Conservation (phyloP, 2,113 vertebrate genomes). For the Anas platyrhynchos region DNA sequence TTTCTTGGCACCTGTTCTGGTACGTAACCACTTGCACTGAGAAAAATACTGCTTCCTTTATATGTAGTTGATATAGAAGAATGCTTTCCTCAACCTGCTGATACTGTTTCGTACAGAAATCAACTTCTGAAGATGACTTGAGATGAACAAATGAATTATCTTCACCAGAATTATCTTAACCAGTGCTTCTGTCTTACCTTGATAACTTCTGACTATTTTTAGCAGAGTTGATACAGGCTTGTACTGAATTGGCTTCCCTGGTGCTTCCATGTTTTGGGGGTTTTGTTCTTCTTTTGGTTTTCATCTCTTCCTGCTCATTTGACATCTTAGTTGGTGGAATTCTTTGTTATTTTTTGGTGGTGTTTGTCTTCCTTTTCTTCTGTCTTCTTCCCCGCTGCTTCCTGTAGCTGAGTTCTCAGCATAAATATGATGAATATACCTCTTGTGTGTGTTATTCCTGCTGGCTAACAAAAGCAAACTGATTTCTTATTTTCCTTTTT, state of each 20-base stretch:
- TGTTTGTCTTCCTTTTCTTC: background rate
- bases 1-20: slow-evolving; percentile 4
- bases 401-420: background rate
- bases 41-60: background rate
- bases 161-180: background rate
- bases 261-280: background rate
- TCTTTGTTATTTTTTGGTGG: background rate
- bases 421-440: background rate
- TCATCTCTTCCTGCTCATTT: background rate
- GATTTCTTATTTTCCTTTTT: background rate
- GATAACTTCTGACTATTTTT: background rate
- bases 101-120: background rate
- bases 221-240: background rate
- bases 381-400: background rate
- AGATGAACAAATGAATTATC: background rate
- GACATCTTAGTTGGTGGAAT: background rate
- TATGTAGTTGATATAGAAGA: background rate
- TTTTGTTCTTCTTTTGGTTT: background rate
- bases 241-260: background rate
- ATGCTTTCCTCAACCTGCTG: background rate
- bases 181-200: background rate
- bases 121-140: background rate
- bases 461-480: background rate
- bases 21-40: background rate
- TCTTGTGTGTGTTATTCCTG: background rate